Percentiles rank a stretch among this genome's conserved stretches.
These are phyloP conservation scores for Passer montanus DNA, from an alignment of 2,113 vertebrate species.

Conservation along the genomic window DNA sequence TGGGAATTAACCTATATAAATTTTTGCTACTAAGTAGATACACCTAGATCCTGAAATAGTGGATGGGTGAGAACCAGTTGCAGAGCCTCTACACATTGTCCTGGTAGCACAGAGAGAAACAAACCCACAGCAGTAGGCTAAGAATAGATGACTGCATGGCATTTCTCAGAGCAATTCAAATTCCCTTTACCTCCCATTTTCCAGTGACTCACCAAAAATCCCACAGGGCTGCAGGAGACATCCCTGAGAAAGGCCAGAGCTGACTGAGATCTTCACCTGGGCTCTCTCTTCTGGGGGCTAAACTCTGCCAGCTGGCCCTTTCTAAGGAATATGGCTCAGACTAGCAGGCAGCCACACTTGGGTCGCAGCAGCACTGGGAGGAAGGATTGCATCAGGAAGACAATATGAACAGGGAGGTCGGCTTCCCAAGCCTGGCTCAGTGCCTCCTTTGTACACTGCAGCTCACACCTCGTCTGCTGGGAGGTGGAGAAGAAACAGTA, in stretches of 20 bases:
- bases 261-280: neutral
- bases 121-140: neutral
- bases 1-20: conserved; percentile 66
- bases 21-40: conserved; percentile 54
- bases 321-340: accelerated
- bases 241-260: neutral
- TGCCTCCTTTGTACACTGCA: neutral
- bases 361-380: neutral
- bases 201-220: neutral
- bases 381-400: neutral
- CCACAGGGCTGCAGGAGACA: neutral
- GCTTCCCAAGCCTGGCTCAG: neutral
- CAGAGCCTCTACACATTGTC: neutral
- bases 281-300: neutral
- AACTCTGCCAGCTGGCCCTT: neutral
- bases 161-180: neutral
- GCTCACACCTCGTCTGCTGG: neutral
- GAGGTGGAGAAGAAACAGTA: neutral
- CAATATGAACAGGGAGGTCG: neutral
- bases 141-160: neutral
- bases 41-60: conserved; percentile 66
- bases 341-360: neutral
- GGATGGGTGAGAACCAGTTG: conserved; percentile 50
- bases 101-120: neutral
- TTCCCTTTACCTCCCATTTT: neutral